Base-by-base conservation (phyloP, 2,797 vertebrate genomes). In the Stomatorhinus walkeri region DNA sequence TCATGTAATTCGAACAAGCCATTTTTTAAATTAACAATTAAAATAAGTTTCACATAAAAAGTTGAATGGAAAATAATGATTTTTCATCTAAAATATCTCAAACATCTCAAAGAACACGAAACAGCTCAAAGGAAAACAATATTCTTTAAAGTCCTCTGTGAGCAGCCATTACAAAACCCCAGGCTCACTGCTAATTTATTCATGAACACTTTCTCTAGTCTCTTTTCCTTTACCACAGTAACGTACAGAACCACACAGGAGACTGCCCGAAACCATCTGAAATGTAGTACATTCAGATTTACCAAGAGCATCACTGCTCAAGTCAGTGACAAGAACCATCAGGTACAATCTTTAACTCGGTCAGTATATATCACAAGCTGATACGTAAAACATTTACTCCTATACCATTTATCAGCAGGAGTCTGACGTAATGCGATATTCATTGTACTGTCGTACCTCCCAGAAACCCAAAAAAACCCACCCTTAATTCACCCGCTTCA, bases 101-200 rank as follows among this genome's bases (percentile, higher is more conserved):
- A 85, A 79, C 7, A 43, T 43, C 19, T 79, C 72, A 84, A 49
- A 84, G 46, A 84, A 85, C 48, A 49, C 14, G 1, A 43, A 81
- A 81, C 8, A 10, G 36, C 19, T 81, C 7, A 28, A 85, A 85
- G 48, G 24, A 28, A 49, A 49, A 51, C 10, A 49, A 10, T 4
- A 84, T 51, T 12, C 83, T 51, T 85, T 24, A 48, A 51, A 28
- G 10, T 22, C n/a, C 51, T 76, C 14, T 76, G 68, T 76, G 68
- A 76, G 28, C 16, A 56, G 51, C 36, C 32, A 56, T 86, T 51
- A 54, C 8, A 87, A 36, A 87, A 48, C 49, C 51, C 1, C 8
- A n/a, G 9, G 40, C 59, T 32, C 85, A 9, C 56, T 14, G 54
- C n/a, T 91, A 4, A 87, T 91, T 89, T 90, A 92, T 90, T 91